Percentiles rank a stretch among this genome's conserved stretches.
These are phyloP conservation scores for Oryzias dopingdopingensis DNA, from an alignment of 2,797 vertebrate genomes.

Conservation along the genomic window DNA sequence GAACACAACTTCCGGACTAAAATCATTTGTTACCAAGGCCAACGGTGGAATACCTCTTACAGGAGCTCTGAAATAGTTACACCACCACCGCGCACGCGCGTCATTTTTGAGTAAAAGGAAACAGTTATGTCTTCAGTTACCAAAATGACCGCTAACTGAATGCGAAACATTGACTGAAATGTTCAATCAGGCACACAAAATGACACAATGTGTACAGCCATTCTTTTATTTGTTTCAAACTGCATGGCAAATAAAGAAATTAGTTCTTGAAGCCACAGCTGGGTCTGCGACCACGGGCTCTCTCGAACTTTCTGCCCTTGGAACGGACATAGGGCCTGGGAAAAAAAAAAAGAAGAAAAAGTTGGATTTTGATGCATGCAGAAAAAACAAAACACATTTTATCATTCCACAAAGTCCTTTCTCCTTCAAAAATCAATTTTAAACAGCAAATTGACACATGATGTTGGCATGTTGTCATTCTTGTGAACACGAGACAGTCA, in stretches of 20 bases:
- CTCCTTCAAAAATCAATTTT: too few relatives aligned
- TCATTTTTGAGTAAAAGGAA: too few relatives aligned
- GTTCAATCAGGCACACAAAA: conserved; percentile 12
- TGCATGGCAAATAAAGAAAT: conserved; percentile 67
- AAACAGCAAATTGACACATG: too few relatives aligned
- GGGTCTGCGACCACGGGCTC: conserved; percentile 84
- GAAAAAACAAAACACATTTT: background rate
- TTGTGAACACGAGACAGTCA: too few relatives aligned
- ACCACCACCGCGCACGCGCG: too few relatives aligned
- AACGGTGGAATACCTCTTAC: too few relatives aligned
- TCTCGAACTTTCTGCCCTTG: conserved; percentile 87
- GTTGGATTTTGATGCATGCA: background rate
- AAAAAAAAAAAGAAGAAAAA: conserved; percentile 5
- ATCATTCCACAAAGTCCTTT: background rate
- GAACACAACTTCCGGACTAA: conserved; percentile 50
- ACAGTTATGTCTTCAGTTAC: too few relatives aligned
- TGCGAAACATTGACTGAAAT: background rate
- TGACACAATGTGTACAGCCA: conserved; percentile 45
- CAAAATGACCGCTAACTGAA: too few relatives aligned
- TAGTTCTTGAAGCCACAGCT: conserved; percentile 85
- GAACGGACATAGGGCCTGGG: conserved; percentile 82
- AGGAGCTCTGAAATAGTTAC: too few relatives aligned
- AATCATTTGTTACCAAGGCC: conserved; percentile 19
- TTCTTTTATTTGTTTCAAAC: conserved; percentile 76
- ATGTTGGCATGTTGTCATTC: too few relatives aligned